A percentile compares a stretch with the other conserved stretches of the same genome.
Conservation (phyloP, 2,888 invertebrate genomes). For the Acanthoscelides obtectus region DNA sequence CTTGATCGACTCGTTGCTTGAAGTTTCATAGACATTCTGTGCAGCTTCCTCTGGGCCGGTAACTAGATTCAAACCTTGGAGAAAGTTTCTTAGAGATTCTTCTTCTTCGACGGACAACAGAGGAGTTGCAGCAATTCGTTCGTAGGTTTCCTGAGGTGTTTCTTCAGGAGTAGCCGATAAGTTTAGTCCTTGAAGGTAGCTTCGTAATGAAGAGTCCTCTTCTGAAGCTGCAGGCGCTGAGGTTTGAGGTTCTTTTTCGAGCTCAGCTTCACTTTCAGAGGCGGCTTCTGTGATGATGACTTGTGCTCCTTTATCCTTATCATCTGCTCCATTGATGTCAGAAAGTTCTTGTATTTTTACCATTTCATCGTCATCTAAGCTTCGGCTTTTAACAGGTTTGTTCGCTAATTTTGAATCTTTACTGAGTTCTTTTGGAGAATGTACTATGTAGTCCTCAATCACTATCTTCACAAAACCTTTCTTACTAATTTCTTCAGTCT, state of each 20-base stretch:
- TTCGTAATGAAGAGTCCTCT: conserved; percentile 34
- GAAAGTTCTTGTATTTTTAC: conserved; percentile 44
- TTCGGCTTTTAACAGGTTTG: conserved; percentile 38
- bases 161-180: not conserved
- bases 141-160: conserved; percentile 44
- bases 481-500: conserved; percentile 4
- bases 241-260: conserved; percentile 53
- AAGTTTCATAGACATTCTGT: conserved; percentile 23
- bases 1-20: conserved; percentile 33
- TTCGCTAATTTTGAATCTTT: conserved; percentile 10
- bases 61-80: conserved; percentile 54
- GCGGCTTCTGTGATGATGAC: conserved; percentile 57
- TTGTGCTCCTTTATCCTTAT: conserved; percentile 39
- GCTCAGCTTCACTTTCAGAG: conserved; percentile 57
- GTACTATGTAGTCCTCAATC: conserved; percentile 38
- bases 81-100: conserved; percentile 52
- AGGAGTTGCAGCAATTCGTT: conserved; percentile 22
- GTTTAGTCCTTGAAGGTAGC: conserved; percentile 44
- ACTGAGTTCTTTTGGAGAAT: conserved; percentile 37
- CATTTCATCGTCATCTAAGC: conserved; percentile 43
- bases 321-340: conserved; percentile 36
- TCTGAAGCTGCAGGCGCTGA: conserved; percentile 25
- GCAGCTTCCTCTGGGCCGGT: conserved; percentile 48
- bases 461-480: not conserved
- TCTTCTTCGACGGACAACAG: conserved; percentile 56